A percentile compares a stretch with the other conserved stretches of the same genome.
Evolutionary conservation across 1,140 invertebrate genomes (phyloP).

Genomic region (Hetaerina americana): DNA sequence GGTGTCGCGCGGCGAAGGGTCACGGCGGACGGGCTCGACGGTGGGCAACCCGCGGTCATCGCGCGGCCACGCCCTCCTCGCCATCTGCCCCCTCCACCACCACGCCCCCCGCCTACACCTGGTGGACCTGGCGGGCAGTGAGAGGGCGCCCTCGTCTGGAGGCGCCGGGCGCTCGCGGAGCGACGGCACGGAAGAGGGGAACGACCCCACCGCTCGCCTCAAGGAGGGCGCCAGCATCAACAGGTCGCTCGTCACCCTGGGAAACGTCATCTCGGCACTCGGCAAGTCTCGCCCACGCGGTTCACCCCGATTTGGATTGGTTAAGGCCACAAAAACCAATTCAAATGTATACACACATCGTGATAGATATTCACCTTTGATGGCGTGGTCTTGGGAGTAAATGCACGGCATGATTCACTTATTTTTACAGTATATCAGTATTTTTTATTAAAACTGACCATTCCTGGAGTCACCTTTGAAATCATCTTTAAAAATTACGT

Average conservation of each 20-base stretch:
- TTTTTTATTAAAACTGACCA: too few relatives aligned
- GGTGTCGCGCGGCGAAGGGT: constrained; percentile 32
- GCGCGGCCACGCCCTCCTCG: constrained; percentile 49
- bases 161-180: constrained; percentile 16
- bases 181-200: constrained; percentile 25
- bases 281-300: too few relatives aligned
- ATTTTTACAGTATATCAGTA: too few relatives aligned
- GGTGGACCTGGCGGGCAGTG: constrained; percentile 51
- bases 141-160: constrained; percentile 15
- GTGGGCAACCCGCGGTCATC: constrained; percentile 39
- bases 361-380: too few relatives aligned
- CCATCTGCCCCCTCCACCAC: constrained; percentile 27
- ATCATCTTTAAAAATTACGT: too few relatives aligned
- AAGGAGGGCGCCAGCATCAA: constrained; percentile 73
- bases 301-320: too few relatives aligned
- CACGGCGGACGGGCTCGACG: constrained; percentile 36
- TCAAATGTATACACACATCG: too few relatives aligned
- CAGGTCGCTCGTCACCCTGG: constrained; percentile 62
- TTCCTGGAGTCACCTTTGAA: too few relatives aligned
- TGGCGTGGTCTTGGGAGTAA: too few relatives aligned
- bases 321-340: too few relatives aligned
- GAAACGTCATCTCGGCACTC: constrained; percentile 62
- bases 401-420: too few relatives aligned
- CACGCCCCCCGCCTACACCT: constrained; percentile 39
- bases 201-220: constrained; percentile 32